Conservation (phyloP, 37 sponge, comb jelly and placozoan genomes). For the Spongilla lacustris region DNA sequence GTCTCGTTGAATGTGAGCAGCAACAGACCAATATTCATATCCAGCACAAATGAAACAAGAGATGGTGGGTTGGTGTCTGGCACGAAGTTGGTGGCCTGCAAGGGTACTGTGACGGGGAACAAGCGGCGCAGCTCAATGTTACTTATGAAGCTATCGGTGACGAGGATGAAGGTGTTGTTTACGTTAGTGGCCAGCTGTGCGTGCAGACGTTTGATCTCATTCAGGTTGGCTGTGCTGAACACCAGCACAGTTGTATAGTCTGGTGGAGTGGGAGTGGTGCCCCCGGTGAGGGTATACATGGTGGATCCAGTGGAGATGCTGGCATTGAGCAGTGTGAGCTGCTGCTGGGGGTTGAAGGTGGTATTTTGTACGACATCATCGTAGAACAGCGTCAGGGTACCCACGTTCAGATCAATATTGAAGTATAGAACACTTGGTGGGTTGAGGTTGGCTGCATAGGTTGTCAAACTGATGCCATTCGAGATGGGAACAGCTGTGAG, state of each 20-base stretch:
- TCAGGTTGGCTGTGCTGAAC: conserved; percentile 62
- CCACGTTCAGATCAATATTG: conserved; percentile 84
- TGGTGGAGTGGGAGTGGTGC: conserved; percentile 27
- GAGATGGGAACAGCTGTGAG: conserved; percentile 40
- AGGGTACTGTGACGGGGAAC: conserved; percentile 10
- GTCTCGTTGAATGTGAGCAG: conserved; percentile 87
- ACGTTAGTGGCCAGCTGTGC: conserved; percentile 63
- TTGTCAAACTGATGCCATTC: conserved; percentile 6
- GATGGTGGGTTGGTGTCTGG: conserved; percentile 76
- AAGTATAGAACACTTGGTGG: conserved; percentile 40
- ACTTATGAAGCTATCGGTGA: conserved; percentile 34
- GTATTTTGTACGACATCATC: conserved; percentile 78
- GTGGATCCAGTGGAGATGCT: conserved; percentile 15
- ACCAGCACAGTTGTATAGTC: conserved; percentile 71
- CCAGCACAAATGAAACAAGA: conserved; percentile 56
- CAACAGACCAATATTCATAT: conserved; percentile 81
- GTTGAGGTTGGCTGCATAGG: conserved; percentile 37
- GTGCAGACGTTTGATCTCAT: conserved; percentile 80
- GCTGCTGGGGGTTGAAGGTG: conserved; percentile 3
- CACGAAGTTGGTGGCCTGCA: conserved; percentile 69
- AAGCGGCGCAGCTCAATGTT: conserved; percentile 64
- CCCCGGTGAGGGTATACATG: conserved; percentile 78
- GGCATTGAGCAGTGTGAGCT: conserved; percentile 66
- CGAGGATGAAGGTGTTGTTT: conserved; percentile 70
- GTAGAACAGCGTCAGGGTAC: conserved; percentile 73